Base-by-base conservation (phyloP, 2,113 vertebrate species). In the Amblyopsis rosae region DNA sequence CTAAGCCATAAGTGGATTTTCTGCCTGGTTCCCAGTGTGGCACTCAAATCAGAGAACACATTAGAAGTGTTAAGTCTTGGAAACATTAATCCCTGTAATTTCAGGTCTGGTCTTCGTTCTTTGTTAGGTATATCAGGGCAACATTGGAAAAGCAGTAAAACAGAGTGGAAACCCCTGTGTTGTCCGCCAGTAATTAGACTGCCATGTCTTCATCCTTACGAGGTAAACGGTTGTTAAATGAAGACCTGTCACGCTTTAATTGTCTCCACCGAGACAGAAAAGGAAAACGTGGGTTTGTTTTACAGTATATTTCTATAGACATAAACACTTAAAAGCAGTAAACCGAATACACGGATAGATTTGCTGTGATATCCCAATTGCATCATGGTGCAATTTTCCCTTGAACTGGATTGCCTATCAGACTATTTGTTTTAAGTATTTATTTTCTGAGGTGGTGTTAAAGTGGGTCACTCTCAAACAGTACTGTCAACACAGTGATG, bases 11-110 rank as follows among this genome's bases (percentile, higher is more conserved):
- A 91, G 90, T 91, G 90, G 90, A 90, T 92, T 90, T 88, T 87
- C 86, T 86, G 83, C 85, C 76, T 77, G 86, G 82, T 86, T 85
- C 81, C 79, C 77, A 76, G 82, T 82, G 81, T 82, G 76, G 85
- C 67, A 68, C 81, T 88, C 81, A 81, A 83, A 86, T 88, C 87
- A 86, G 71, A 90, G 80, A 70, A 61, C 76, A 86, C 76, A 86
- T 87, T 89, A 89, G 69, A 88, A 89, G 85, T 89, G 88, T 91
- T 91, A 88, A 86, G 86, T 86, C 80, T 79, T 83, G 76, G 85
- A 84, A 88, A 87, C 89, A 91, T 88, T 92, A 92, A 92, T 92
- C 88, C 88, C 82, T 85, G 85, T 90, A 90, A 91, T 92, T 91
- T 90, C 82, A 84, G 84, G 86, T 87, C 83, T 83, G 80, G 80